Base-by-base conservation (phyloP, 1,140 invertebrate species). In the Orchestia grillus region DNA sequence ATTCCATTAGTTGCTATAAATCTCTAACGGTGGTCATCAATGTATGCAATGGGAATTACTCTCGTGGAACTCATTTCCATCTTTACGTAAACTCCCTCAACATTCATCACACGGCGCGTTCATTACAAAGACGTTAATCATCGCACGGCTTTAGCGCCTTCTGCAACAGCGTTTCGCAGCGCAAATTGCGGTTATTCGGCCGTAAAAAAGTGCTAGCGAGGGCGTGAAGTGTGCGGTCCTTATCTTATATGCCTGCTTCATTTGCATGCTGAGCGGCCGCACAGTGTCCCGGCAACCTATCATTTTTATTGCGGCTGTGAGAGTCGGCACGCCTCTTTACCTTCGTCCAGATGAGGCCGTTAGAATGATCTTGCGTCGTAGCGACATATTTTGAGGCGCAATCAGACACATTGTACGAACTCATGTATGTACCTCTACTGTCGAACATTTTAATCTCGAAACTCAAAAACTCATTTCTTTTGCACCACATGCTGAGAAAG, bases 1-100 rank as follows among this genome's bases (percentile, higher is more conserved):
- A 90, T 90, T 90, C 28, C 88, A 90, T 90, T 90, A 90, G 88
- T 90, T 28, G n/a, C 88, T 19, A 90, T 90, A 90, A 90, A 90
- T 90, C 88, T 41, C 43, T 41, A 41, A 44, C 43, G 43, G 88
- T 90, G 88, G 88, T 44, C 88, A 90, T 41, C 43, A 90, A 90
- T 42, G 41, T 90, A 90, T 41, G 41, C 43, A 42, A 28, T 90
- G 88, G 41, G 88, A 41, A 44, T 90, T 90, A 90, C 88, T 19
- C 36, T 44, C n/a, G 43, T 42, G 88, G 15, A 90, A 15, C 43
- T 44, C n/a, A 90, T 90, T 90, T 90, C 88, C 88, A 90, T 90
- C n/a, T 44, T 90, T 44, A 0, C 43, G 41, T 44, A 44, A 90
- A 44, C 41, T 90, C 88, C 41, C 88, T 19, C 42, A 90, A 90